Evolutionary conservation across 2,888 invertebrate species (phyloP).

Genomic region (Melinopterus prodromus): DNA sequence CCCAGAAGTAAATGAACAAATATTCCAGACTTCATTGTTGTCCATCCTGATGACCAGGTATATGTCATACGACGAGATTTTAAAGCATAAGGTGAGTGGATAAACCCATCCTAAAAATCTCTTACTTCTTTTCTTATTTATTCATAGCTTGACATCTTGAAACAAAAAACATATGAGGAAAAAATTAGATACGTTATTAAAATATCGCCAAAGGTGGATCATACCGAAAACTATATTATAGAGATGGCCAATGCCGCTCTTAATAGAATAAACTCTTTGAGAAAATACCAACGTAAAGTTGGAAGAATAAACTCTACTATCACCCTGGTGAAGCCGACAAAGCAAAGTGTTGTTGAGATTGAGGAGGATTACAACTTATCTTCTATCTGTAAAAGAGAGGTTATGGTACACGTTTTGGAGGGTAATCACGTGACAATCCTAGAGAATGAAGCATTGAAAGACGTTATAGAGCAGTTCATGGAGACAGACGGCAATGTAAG

Average conservation of each 20-base stretch:
- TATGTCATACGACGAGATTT: background rate
- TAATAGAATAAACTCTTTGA: background rate
- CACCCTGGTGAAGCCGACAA: background rate
- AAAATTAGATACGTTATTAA: background rate
- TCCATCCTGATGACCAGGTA: background rate
- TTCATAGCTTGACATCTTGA: background rate
- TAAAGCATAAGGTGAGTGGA: background rate
- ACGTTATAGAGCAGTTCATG: no score
- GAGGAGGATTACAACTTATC: background rate
- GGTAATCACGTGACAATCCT: no score
- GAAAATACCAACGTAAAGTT: background rate
- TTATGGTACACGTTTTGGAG: no score
- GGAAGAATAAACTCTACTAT: background rate
- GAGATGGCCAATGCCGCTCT: background rate
- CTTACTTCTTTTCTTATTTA: background rate
- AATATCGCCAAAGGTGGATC: background rate
- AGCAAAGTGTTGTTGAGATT: background rate
- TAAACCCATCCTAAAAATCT: background rate
- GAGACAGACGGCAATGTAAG: no score
- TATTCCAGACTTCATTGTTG: background rate
- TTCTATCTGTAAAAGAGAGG: background rate
- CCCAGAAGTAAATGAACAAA: conserved; percentile 50
- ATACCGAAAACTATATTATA: background rate
- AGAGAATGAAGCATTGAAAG: no score
- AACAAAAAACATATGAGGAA: conserved; percentile 7